phyloP scores from a whole-genome alignment of 2,113 vertebrate genomes.

The Carlito syrichta region DNA sequence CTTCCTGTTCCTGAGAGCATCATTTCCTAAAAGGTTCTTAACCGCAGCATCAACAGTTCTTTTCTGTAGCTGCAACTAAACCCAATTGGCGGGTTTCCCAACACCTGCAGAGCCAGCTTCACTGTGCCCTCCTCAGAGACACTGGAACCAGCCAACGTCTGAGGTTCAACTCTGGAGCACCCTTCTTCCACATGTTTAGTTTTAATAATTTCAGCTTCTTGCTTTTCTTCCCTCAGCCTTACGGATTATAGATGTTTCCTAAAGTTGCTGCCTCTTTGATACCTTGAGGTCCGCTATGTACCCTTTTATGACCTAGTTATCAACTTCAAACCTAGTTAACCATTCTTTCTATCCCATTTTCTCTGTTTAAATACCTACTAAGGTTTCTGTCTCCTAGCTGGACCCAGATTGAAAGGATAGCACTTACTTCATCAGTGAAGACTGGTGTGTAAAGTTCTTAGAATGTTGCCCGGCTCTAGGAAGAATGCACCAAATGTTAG shows the following conservation, averaged over 20 bases:
- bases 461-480: background rate
- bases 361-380: background rate
- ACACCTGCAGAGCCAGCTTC: background rate
- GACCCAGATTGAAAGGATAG: background rate
- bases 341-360: background rate
- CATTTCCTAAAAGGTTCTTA: background rate
- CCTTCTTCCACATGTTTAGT: background rate
- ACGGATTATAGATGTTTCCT: background rate
- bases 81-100: background rate
- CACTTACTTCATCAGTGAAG: background rate
- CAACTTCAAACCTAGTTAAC: background rate
- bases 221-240: too few species aligned
- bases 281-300: background rate
- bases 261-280: background rate
- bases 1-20: background rate
- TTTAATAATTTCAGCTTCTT: background rate
- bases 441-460: background rate
- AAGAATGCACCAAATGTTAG: background rate
- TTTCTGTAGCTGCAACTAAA: background rate
- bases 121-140: background rate
- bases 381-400: background rate
- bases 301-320: background rate
- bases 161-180: background rate
- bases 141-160: background rate
- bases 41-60: background rate